A percentile compares a stretch with the other conserved stretches of the same genome.
These are phyloP conservation scores for Melitaea athalia DNA, from an alignment of 2,888 invertebrate species.

Conservation along the genomic window DNA sequence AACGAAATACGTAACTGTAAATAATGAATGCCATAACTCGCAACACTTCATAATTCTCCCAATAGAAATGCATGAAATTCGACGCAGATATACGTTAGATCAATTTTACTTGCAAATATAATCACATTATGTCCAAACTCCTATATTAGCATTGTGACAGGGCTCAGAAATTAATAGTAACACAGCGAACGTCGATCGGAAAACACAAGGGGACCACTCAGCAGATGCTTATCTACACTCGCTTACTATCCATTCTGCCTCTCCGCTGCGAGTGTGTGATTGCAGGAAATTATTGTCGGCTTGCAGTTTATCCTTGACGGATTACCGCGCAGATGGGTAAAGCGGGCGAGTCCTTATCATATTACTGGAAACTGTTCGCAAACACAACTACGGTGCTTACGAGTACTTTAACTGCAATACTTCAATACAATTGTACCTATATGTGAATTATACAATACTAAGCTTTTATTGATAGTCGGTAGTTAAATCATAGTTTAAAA, in stretches of 20 bases:
- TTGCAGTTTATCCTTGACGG: conserved; percentile 32
- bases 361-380: not conserved
- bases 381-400: not conserved
- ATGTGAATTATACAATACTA: too few species aligned
- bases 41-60: not conserved
- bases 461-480: too few species aligned
- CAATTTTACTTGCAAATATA: conserved; percentile 79
- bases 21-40: not conserved
- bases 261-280: conserved; percentile 36
- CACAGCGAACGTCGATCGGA: conserved; percentile 69
- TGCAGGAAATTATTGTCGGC: conserved; percentile 38
- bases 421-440: not conserved
- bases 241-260: conserved; percentile 40
- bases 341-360: not conserved
- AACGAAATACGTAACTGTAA: not conserved
- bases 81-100: conserved; percentile 50
- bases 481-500: too few species aligned
- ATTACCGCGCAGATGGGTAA: conserved; percentile 25
- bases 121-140: conserved; percentile 75
- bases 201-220: conserved; percentile 78
- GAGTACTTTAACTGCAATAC: not conserved
- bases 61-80: conserved; percentile 6
- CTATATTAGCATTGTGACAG: conserved; percentile 68
- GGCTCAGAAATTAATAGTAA: conserved; percentile 79
- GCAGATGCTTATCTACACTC: conserved; percentile 80